phyloP scores from a whole-genome alignment of 2,113 vertebrate species.

The Acinonyx jubatus region DNA sequence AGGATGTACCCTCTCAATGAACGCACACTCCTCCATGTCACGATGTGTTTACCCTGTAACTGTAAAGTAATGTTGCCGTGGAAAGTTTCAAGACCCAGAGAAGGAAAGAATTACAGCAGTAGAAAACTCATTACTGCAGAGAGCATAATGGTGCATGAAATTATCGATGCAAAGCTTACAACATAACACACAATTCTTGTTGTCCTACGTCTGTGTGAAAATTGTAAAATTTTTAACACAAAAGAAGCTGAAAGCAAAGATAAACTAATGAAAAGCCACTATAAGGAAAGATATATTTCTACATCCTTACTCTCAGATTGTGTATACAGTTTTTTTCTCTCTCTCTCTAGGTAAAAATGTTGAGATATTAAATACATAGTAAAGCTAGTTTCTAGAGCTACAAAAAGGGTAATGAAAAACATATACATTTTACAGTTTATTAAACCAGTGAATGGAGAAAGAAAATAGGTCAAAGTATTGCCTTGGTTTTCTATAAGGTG shows the following conservation, averaged over 20 bases:
- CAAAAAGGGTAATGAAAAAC: background rate
- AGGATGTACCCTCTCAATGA: background rate
- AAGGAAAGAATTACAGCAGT: background rate
- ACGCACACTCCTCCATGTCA: background rate
- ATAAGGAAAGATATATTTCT: background rate
- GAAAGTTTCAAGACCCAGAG: background rate
- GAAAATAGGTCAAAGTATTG: background rate
- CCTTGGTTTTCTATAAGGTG: background rate
- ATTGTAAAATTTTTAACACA: background rate
- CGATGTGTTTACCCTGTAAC: background rate
- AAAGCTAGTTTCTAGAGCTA: background rate
- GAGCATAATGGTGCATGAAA: background rate
- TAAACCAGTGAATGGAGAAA: background rate
- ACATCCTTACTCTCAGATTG: background rate
- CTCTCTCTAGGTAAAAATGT: background rate
- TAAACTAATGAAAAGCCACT: background rate
- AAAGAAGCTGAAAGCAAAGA: background rate
- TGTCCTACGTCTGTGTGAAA: background rate
- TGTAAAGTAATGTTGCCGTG: background rate
- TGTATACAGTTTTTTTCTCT: background rate
- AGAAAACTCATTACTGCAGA: background rate
- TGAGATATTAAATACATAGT: background rate
- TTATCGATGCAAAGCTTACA: background rate
- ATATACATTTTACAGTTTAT: background rate
- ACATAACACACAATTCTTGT: background rate